A percentile compares a stretch with the other conserved stretches of the same genome.
These are phyloP conservation scores for Chouioia cunea DNA, from an alignment of 2,888 invertebrate species.

Conservation along the genomic window DNA sequence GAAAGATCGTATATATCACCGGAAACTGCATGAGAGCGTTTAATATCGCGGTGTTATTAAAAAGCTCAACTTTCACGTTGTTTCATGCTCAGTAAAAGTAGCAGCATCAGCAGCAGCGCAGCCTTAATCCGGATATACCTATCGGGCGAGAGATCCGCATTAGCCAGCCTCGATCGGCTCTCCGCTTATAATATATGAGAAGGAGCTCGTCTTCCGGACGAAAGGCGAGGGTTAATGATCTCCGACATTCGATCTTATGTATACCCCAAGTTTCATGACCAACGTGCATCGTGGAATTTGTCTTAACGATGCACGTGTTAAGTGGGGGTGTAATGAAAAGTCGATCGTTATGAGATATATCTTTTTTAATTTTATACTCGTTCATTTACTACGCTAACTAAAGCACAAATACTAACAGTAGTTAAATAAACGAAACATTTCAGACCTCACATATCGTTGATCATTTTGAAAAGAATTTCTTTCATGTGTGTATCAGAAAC, in stretches of 20 bases:
- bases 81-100: slow-evolving; percentile 12
- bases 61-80: slow-evolving; percentile 44
- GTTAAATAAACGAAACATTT: too few species aligned
- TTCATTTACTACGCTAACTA: too few species aligned
- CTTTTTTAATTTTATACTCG: too few species aligned
- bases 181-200: background rate
- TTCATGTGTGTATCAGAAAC: too few species aligned
- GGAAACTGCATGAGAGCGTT: slow-evolving; percentile 45
- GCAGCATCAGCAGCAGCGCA: slow-evolving; percentile 21
- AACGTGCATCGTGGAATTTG: too few species aligned
- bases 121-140: slow-evolving; percentile 42
- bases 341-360: too few species aligned
- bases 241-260: slow-evolving; percentile 30
- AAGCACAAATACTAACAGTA: too few species aligned
- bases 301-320: too few species aligned
- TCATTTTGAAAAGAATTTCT: too few species aligned
- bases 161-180: too few species aligned
- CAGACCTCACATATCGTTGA: too few species aligned
- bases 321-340: too few species aligned
- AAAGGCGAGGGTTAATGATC: slow-evolving; percentile 43
- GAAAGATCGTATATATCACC: slow-evolving; percentile 12
- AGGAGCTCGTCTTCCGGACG: slow-evolving; percentile 39
- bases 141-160: slow-evolving; percentile 6
- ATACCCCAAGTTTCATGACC: slow-evolving; percentile 24
- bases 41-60: slow-evolving; percentile 49